Evolutionary conservation across 2,113 vertebrate genomes (phyloP).

Genomic region (Saccopteryx leptura): DNA sequence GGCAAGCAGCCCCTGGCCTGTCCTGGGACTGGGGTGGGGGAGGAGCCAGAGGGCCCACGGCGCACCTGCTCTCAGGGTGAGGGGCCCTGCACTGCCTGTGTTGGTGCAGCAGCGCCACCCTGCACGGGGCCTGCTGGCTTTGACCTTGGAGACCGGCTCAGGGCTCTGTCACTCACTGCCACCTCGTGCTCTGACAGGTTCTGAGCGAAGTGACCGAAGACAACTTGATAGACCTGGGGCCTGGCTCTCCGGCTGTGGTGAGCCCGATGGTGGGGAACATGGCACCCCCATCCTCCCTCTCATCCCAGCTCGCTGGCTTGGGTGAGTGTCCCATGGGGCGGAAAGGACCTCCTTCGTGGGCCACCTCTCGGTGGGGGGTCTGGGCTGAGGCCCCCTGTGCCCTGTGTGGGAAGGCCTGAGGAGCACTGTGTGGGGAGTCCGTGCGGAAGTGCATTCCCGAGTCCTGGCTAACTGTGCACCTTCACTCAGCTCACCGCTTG

Average conservation of each 20-base stretch:
- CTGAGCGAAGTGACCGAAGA: slow-evolving; percentile 97
- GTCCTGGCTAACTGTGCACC: background rate
- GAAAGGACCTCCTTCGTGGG: background rate
- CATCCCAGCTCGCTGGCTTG: slow-evolving; percentile 95
- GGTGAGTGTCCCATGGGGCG: slow-evolving; percentile 87
- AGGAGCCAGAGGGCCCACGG: background rate
- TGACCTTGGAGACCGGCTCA: rapidly evolving
- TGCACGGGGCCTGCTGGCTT: background rate
- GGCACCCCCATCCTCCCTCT: slow-evolving; percentile 91
- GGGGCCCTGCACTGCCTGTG: background rate
- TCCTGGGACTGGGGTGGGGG: background rate
- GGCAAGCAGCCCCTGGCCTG: background rate
- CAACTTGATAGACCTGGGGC: slow-evolving; percentile 98
- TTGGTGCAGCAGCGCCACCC: too few relatives aligned
- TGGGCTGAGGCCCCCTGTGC: slow-evolving; percentile 87
- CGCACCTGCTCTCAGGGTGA: background rate
- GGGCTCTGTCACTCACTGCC: background rate
- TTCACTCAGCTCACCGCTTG: background rate
- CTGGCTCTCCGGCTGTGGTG: slow-evolving; percentile 97
- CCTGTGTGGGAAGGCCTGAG: background rate
- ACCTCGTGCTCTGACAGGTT: slow-evolving; percentile 88
- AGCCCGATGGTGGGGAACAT: slow-evolving; percentile 93
- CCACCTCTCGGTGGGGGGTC: slow-evolving; percentile 90
- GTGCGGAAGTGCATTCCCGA: background rate
- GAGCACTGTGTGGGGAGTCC: background rate